Evolutionary conservation across 2,797 vertebrate genomes (phyloP), one percentile per base, ranked within the genome.

Genomic region (Astyanax mexicanus): DNA sequence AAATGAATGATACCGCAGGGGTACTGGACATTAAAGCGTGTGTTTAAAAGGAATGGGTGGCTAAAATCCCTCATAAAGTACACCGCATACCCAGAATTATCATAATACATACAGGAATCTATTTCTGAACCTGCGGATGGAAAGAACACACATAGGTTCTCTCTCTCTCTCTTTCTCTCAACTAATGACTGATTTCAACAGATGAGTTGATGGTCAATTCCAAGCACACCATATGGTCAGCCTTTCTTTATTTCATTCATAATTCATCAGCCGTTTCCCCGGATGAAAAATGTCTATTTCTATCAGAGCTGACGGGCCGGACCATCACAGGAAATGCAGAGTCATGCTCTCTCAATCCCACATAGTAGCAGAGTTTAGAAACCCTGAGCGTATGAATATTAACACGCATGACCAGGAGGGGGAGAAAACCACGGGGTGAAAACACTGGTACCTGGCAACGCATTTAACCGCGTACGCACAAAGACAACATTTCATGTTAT

Each of bases 241-340:
- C n/a, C 27, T 61, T 66, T 37, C 27, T 35, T 38, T 44, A 55
- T 66, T 77, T 69, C 70, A 76, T 75, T 81, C 62, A 77, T 78
- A 84, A 83, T 72, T 67, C 74, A 79, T 80, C 55, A 52, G 71
- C 38, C 23, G 81, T 79, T 61, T 7, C 42, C 21, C 51, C 17
- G 42, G 51, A 77, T 91, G 90, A 93, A 87, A 90, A 93, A 93
- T 93, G 87, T 87, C 78, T 82, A 85, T 89, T 90, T 84, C 90
- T 87, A 92, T 83, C 82, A 77, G 78, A 85, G 83, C 81, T 90
- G 92, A 91, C 90, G 90, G 83, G 80, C 74, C 79, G 91, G 86
- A 92, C 90, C 85, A 87, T 88, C 89, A 88, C 88, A 90, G 89
- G 87, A 93, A 91, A 88, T 89, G 92, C 92, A 91, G 91, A 91